These are phyloP conservation scores for Pentalonia nigronervosa DNA, from an alignment of 1,140 invertebrate genomes.

Conservation along the genomic window DNA sequence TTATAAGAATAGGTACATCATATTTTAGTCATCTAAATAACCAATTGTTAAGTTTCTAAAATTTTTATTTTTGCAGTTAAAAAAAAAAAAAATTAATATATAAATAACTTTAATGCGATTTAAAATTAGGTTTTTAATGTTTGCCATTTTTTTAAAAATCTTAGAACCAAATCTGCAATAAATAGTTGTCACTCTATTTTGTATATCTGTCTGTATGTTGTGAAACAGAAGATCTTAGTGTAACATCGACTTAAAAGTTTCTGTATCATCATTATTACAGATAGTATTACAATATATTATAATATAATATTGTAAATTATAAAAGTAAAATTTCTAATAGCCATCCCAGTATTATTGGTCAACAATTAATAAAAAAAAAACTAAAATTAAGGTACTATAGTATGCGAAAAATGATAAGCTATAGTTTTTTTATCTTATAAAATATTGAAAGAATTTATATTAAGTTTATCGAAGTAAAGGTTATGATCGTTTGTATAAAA, in stretches of 20 bases:
- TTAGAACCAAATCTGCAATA: neutral
- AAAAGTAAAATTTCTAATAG: neutral
- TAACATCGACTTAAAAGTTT: neutral
- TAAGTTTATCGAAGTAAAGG: conserved; percentile 5
- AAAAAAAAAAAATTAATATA: neutral
- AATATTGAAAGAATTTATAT: neutral
- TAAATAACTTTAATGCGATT: neutral
- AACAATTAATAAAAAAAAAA: neutral
- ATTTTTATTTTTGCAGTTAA: neutral
- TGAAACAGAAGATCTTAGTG: neutral
- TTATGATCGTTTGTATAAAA: neutral
- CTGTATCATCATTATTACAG: neutral
- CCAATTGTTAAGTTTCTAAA: neutral
- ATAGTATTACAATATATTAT: neutral
- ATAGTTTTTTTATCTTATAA: neutral
- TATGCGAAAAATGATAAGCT: neutral
- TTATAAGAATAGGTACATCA: neutral
- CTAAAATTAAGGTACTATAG: neutral
- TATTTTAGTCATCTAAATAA: neutral
- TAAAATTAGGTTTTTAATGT: neutral
- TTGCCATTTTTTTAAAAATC: neutral
- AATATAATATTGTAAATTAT: neutral
- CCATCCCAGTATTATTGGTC: neutral
- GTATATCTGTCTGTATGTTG: neutral
- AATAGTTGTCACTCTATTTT: neutral